Base-by-base conservation (phyloP, 2,113 vertebrate genomes). In the Stigmatopora nigra region DNA sequence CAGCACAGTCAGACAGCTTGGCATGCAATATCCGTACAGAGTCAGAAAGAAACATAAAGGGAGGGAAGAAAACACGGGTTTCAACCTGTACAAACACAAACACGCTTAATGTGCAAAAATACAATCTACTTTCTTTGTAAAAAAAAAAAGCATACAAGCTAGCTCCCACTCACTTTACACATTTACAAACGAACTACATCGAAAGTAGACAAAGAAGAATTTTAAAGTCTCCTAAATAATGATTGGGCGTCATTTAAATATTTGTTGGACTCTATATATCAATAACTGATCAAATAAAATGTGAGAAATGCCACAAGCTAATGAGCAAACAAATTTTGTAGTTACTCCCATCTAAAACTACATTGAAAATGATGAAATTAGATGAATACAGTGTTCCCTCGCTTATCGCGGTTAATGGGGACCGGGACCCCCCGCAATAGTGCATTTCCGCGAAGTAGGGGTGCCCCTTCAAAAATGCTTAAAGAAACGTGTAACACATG, bases 211-310 rank as follows among this genome's bases (percentile, higher is more conserved):
- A 49, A 8, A 69, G 22, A 45, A 46, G 69, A 22, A 55, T 61
- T n/a, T n/a, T n/a, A 79, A 77, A 52, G 60, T 36, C 64, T 67
- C 55, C 59, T 78, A 65, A 82, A 84, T 83, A 78, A 78, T 59
- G 64, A 64, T 76, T 59, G 64, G 55, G 64, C 75, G 80, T 78
- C 72, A 69, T 61, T 45, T 51, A 65, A 68, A 66, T 57, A 64
- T 76, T 65, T 74, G 65, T 36, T 38, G n/a, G 22, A 36, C 64
- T 72, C 58, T 57, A 55, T 41, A 53, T 70, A 71, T 77, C 84
- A 60, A 70, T 35, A 66, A 66, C 69, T 67, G 59, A 55, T 61
- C 41, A 0, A 56, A 60, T 61, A 48, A 61, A 67, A 68, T 16
- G 53, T 41, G 49, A 20, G 17, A 66, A 47, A n/a, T 31, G 57